Conservation (phyloP, 2,888 invertebrate species). For the Phortica magna region DNA sequence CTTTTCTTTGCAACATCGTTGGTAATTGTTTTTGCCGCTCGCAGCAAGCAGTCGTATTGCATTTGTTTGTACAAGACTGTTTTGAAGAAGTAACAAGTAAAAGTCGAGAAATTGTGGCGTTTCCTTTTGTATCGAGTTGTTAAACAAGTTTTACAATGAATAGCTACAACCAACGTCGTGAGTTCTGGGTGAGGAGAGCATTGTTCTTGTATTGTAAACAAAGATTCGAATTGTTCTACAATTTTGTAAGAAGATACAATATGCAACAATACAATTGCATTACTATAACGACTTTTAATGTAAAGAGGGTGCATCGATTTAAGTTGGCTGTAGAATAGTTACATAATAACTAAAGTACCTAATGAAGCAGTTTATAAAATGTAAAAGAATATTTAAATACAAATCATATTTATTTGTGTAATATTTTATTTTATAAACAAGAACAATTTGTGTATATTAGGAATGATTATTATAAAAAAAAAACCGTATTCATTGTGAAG, state of each 20-base stretch:
- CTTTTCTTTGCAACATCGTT: background rate
- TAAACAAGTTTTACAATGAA: conserved; percentile 17
- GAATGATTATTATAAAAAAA: too few relatives aligned
- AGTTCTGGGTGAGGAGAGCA: background rate
- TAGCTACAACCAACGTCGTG: background rate
- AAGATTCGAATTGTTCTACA: conserved; percentile 18
- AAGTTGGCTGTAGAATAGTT: too few relatives aligned
- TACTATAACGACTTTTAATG: background rate
- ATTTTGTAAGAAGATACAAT: conserved; percentile 4
- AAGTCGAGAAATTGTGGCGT: background rate
- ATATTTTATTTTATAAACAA: too few relatives aligned
- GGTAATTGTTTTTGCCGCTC: conserved; percentile 20
- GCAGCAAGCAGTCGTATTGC: background rate
- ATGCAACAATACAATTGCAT: background rate
- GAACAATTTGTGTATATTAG: too few relatives aligned
- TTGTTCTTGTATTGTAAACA: conserved; percentile 19
- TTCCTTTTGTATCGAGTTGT: conserved; percentile 13
- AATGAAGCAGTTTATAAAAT: too few relatives aligned
- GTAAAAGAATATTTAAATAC: too few relatives aligned
- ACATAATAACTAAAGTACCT: too few relatives aligned
- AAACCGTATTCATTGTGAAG: too few relatives aligned
- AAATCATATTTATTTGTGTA: too few relatives aligned
- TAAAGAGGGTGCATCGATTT: background rate
- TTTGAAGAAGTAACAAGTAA: background rate
- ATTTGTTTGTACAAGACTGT: background rate